These are phyloP conservation scores for Donacobius atricapilla DNA, from an alignment of 2,113 vertebrate genomes.

Conservation along the genomic window DNA sequence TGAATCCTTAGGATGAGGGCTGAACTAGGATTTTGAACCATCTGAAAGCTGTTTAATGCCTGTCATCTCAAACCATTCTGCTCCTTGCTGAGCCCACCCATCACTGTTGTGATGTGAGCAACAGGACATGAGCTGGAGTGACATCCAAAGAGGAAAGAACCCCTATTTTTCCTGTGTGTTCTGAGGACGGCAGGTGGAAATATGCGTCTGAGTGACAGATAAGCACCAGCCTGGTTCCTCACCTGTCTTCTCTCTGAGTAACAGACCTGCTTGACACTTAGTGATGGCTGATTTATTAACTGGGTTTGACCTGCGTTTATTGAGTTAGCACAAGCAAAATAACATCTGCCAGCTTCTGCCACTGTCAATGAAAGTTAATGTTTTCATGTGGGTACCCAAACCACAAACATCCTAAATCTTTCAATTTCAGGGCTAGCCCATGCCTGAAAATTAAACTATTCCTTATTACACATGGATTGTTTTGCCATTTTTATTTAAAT, in stretches of 20 bases:
- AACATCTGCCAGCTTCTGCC: conserved; percentile 25
- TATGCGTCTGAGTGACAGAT: neutral
- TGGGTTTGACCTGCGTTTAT: neutral
- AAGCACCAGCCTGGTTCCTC: neutral
- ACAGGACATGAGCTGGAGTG: neutral
- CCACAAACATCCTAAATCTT: neutral
- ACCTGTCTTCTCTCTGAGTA: neutral
- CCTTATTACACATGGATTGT: neutral
- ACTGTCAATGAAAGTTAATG: neutral
- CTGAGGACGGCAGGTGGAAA: neutral
- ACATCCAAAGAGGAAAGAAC: neutral
- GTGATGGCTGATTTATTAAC: conserved; percentile 47
- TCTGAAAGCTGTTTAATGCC: neutral
- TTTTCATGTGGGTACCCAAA: neutral
- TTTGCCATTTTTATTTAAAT: neutral
- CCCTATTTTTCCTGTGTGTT: fast-evolving
- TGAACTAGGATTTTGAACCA: neutral
- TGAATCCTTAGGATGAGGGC: neutral
- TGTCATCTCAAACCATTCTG: neutral
- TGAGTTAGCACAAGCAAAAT: conserved; percentile 27
- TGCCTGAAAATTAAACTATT: neutral
- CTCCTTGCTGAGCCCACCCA: neutral
- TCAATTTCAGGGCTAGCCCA: neutral
- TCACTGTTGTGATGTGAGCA: neutral
- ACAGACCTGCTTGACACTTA: neutral